Evolutionary conservation across 2,888 invertebrate species (phyloP).

Genomic region (Agonopterix arenella): DNA sequence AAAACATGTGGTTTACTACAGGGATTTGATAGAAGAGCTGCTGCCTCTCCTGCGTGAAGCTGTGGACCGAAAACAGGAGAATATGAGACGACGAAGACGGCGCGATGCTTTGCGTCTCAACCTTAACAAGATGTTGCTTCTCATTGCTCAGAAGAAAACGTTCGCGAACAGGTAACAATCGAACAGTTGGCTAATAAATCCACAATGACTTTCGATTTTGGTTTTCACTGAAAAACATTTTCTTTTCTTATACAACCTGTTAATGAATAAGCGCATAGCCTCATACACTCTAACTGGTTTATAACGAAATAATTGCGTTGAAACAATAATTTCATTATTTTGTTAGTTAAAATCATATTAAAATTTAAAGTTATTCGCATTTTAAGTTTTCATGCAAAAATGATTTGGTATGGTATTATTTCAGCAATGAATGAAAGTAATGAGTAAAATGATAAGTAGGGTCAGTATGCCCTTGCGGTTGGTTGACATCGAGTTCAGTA

Average conservation of each 20-base stretch:
- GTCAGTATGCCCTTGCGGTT: too few species aligned
- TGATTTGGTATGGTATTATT: too few species aligned
- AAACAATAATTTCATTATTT: too few species aligned
- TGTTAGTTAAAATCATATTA: too few species aligned
- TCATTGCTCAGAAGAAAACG: slow-evolving; percentile 94
- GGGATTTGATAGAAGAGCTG: slow-evolving; percentile 97
- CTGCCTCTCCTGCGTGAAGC: slow-evolving; percentile 95
- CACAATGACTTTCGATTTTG: too few species aligned
- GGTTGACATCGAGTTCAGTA: too few species aligned
- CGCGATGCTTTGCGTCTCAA: slow-evolving; percentile 95
- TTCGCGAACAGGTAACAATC: slow-evolving; percentile 81
- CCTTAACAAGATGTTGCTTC: slow-evolving; percentile 92
- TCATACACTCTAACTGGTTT: neutral
- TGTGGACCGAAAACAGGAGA: slow-evolving; percentile 97
- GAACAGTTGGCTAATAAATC: neutral
- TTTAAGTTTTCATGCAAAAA: too few species aligned
- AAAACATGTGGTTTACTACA: slow-evolving; percentile 37
- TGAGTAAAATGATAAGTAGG: too few species aligned
- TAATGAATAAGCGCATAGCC: neutral
- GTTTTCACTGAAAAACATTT: too few species aligned
- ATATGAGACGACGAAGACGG: slow-evolving; percentile 92
- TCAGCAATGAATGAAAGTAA: too few species aligned
- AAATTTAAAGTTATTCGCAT: too few species aligned
- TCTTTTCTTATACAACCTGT: neutral
- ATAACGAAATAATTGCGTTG: neutral